Evolutionary conservation across 1,140 invertebrate species (phyloP).

Genomic region (Eubasilissa regina): DNA sequence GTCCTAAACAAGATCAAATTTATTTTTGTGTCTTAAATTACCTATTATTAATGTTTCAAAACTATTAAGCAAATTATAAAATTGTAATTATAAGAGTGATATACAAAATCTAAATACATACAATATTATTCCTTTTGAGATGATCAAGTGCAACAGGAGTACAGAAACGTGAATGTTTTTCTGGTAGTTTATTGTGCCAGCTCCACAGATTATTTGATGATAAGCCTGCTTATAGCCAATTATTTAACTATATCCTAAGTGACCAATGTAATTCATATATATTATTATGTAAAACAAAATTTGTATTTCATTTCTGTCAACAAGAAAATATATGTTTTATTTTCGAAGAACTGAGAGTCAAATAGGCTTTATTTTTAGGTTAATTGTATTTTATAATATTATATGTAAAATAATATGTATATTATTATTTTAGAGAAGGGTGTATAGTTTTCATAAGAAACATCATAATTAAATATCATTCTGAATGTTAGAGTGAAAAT

Average conservation of each 20-base stretch:
- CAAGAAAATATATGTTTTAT: slow-evolving; percentile 13
- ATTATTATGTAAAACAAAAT: not conserved
- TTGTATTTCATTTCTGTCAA: slow-evolving; percentile 9
- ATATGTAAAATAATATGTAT: slow-evolving; percentile 26
- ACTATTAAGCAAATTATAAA: too few relatives aligned
- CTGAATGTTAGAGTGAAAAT: slow-evolving; percentile 8
- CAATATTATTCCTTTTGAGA: too few relatives aligned
- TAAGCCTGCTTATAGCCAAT: too few relatives aligned
- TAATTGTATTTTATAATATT: slow-evolving; percentile 13
- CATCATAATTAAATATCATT: slow-evolving; percentile 3
- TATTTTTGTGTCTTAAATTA: too few relatives aligned
- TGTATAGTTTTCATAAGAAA: slow-evolving; percentile 18
- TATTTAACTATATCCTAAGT: not conserved
- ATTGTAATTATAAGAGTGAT: too few relatives aligned
- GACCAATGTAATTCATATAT: not conserved
- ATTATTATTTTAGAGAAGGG: slow-evolving; percentile 17
- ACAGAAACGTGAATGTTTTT: too few relatives aligned
- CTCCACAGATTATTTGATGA: too few relatives aligned
- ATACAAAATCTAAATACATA: too few relatives aligned
- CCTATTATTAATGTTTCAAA: too few relatives aligned
- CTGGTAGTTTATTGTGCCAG: too few relatives aligned
- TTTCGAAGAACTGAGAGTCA: slow-evolving; percentile 17
- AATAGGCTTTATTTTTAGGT: slow-evolving; percentile 15
- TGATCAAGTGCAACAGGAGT: too few relatives aligned
- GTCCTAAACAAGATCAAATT: too few relatives aligned